Percentiles rank a stretch among this genome's conserved stretches.
These are phyloP conservation scores for Ypsolopha sequella DNA, from an alignment of 2,888 invertebrate species.

Conservation along the genomic window DNA sequence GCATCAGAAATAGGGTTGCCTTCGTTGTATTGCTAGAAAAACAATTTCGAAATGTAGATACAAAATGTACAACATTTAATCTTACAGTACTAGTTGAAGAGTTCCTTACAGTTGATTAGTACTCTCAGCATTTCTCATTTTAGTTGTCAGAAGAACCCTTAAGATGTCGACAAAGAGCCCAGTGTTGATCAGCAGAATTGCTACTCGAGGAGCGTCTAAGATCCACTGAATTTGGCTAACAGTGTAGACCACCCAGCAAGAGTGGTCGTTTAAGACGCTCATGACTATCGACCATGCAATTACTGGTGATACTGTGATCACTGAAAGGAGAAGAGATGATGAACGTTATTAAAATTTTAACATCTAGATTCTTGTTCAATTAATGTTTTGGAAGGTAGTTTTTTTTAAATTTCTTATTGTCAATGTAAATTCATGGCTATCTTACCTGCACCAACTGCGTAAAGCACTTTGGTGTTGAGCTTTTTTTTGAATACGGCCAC, in stretches of 20 bases:
- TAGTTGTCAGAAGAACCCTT: constrained; percentile 73
- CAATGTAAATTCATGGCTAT: too few species aligned
- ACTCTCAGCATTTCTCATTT: constrained; percentile 40
- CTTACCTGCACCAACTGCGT: constrained; percentile 53
- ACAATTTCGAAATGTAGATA: too few species aligned
- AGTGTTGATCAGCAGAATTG: constrained; percentile 69
- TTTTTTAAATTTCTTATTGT: too few species aligned
- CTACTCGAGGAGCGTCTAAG: constrained; percentile 69
- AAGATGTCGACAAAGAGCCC: constrained; percentile 74
- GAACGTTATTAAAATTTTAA: too few species aligned
- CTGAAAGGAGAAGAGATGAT: constrained; percentile 19
- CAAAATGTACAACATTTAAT: too few species aligned
- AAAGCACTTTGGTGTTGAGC: constrained; percentile 58
- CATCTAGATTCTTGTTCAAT: too few species aligned
- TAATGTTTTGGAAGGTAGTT: too few species aligned
- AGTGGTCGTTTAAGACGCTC: constrained; percentile 54
- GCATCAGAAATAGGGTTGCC: constrained; percentile 76
- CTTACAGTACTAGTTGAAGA: not conserved
- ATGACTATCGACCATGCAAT: constrained; percentile 67
- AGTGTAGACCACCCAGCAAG: constrained; percentile 74
- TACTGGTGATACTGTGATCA: constrained; percentile 59
- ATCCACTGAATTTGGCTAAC: constrained; percentile 71
- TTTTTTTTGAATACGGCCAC: constrained; percentile 74
- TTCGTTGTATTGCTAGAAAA: constrained; percentile 70
- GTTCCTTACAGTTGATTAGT: constrained; percentile 52